Base-by-base conservation (phyloP, 2,888 invertebrate genomes). In the Trissonchulus latispiculum region DNA sequence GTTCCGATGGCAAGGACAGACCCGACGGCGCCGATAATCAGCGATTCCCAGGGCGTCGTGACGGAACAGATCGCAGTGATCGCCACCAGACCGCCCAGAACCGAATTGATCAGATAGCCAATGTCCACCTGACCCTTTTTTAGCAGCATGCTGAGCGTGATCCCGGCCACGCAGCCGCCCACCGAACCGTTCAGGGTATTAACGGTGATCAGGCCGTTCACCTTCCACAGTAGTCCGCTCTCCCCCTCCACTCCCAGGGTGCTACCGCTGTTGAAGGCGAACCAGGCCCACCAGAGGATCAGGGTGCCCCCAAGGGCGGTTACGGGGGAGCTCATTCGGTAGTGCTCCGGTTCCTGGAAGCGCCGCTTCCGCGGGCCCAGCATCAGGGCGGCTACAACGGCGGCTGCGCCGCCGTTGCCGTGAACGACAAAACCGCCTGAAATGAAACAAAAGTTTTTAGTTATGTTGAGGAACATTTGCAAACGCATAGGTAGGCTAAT, bases 171-270 rank as follows among this genome's bases (percentile, higher is more conserved):
- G 0, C 94, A 94, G 0, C 94, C 94, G 0, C 93, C 93, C 82
- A 94, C 92, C 0, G 93, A 92, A 0, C 91, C 90, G 86, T 93
- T 89, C 89, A 94, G 91, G 0, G 94, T 94, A 87, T 91, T 90
- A 0, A 93, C 92, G 0, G 93, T 92, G 2, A 48, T 61, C 8
- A 61, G 28, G 15, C 61, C 35, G 31, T 37, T 59, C 3, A 70
- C 2, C 31, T 70, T 70, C 71, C 71, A 70, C 28, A 37, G 59
- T 18, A 15, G 29, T 2, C 59, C 59, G 8, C 31, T 18, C 3
- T 3, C 28, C 8, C 69, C 69, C 3, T 18, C 28, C 31, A 31
- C 48, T 62, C 71, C 72, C 18, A 72, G 23, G 18, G 67, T 72
- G 18, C n/a, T 36, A 35, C 72, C 72, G 18, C 35, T 36, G 72